These are phyloP conservation scores for Paraescarpia echinospica DNA, from an alignment of 1,140 invertebrate genomes.

Conservation along the genomic window DNA sequence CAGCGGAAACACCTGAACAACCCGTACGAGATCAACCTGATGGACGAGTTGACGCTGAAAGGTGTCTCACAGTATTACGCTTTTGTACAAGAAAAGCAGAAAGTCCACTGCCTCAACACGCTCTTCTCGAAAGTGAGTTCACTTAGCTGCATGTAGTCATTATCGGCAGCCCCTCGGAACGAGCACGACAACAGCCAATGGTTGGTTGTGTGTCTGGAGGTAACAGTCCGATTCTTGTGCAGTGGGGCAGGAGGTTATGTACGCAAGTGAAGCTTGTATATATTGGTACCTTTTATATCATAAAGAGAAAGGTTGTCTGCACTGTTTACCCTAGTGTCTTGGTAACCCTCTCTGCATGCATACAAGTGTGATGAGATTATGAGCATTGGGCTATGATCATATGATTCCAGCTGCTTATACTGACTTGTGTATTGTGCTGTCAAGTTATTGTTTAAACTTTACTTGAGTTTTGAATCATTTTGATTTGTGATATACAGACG, in stretches of 20 bases:
- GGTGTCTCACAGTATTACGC: constrained; percentile 99
- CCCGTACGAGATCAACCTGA: constrained; percentile 99
- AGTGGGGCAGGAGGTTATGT: not conserved
- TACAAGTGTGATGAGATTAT: constrained; percentile 6
- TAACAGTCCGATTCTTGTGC: constrained; percentile 15
- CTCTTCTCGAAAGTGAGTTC: constrained; percentile 91
- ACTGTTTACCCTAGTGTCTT: no score
- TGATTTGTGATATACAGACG: not conserved
- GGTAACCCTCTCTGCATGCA: not conserved
- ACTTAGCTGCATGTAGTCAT: not conserved
- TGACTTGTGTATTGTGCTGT: not conserved
- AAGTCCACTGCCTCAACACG: constrained; percentile 99
- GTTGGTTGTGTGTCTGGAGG: not conserved
- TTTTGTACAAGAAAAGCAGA: constrained; percentile 99
- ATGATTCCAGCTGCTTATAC: not conserved
- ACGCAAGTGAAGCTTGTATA: not conserved
- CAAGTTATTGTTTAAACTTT: not conserved
- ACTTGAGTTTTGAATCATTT: not conserved
- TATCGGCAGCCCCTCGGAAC: not conserved
- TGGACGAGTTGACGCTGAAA: constrained; percentile 99
- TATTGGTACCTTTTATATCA: not conserved
- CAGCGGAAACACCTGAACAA: constrained; percentile 85
- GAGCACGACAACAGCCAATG: not conserved
- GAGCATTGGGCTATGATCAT: constrained; percentile 4
- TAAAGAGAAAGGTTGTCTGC: no score